Evolutionary conservation across 2,113 vertebrate genomes (phyloP), one percentile per base, ranked within the genome.

Genomic region (Hystrix brachyura): DNA sequence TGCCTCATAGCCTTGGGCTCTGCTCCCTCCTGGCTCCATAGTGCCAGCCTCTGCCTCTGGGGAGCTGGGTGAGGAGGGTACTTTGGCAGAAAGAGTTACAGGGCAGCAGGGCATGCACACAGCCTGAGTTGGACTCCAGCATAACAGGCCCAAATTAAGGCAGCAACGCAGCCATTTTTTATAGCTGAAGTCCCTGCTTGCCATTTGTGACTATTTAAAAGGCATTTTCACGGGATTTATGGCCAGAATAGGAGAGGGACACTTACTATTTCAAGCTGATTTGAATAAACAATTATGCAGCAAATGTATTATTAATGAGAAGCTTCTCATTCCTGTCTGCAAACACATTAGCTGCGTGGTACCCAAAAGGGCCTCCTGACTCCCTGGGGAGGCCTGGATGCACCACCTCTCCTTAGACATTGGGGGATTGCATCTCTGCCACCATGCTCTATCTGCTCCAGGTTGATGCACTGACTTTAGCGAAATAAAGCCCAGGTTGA

Each of bases 221-320:
- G 91, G 64, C 96, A 96, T 95, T 98, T 97, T 86, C 86, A 15
- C 53, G 81, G 86, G 62, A 98, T 97, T 98, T 97, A 97, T 97
- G 93, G 92, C 79, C 84, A 94, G 62, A 17, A 64, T 67, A 95
- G 92, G 82, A 97, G 62, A 97, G 94, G 92, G 96, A 89, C 94
- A 84, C 95, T 94, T 97, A 96, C 90, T 96, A 97, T 97, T 97
- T 98, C 97, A 97, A 97, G 94, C 92, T 96, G 95, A 98, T 98
- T 98, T 93, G 96, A 97, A 97, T 97, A 97, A 98, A 97, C 97
- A 98, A 87, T 97, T 97, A 96, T 96, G 78, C 79, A 91, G n/a
- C 62, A 62, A 91, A 97, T 98, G 94, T 89, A 97, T 98, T 98
- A 96, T 96, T 98, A 98, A 97, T 97, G 69, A 97, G 92, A 87